Conservation (phyloP, 2,888 invertebrate species). For the Orchesella flavescens region DNA sequence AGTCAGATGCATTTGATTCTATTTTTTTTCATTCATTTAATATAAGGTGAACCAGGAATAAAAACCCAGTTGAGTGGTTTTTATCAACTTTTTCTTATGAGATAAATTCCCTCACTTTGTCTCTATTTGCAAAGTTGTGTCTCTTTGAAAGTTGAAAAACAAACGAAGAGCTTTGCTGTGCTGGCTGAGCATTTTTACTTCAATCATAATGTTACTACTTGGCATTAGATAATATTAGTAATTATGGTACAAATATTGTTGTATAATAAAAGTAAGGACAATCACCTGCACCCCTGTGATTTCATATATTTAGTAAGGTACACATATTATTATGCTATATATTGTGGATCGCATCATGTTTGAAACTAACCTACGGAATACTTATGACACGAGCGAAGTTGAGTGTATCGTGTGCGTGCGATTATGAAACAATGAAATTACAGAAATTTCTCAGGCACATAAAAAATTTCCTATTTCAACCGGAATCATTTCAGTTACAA, state of each 20-base stretch:
- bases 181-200: neutral
- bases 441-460: constrained; percentile 34
- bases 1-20: too few relatives aligned
- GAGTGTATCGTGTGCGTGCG: neutral
- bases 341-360: too few relatives aligned
- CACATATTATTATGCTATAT: too few relatives aligned
- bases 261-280: neutral
- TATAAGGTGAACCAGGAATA: too few relatives aligned
- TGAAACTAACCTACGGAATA: neutral
- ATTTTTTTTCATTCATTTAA: too few relatives aligned
- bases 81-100: too few relatives aligned
- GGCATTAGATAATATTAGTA: neutral
- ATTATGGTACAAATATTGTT: constrained; percentile 3
- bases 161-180: neutral
- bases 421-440: constrained; percentile 15
- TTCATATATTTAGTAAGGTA: too few relatives aligned
- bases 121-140: too few relatives aligned
- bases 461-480: constrained; percentile 16
- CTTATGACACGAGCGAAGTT: neutral
- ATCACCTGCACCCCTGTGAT: too few relatives aligned
- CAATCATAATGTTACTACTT: neutral
- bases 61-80: too few relatives aligned
- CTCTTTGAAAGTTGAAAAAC: neutral
- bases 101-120: too few relatives aligned
- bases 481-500: constrained; percentile 41